Percentiles rank a stretch among this genome's conserved stretches.
Evolutionary conservation across 2,113 vertebrate species (phyloP).

Genomic region (Microtus ochrogaster): DNA sequence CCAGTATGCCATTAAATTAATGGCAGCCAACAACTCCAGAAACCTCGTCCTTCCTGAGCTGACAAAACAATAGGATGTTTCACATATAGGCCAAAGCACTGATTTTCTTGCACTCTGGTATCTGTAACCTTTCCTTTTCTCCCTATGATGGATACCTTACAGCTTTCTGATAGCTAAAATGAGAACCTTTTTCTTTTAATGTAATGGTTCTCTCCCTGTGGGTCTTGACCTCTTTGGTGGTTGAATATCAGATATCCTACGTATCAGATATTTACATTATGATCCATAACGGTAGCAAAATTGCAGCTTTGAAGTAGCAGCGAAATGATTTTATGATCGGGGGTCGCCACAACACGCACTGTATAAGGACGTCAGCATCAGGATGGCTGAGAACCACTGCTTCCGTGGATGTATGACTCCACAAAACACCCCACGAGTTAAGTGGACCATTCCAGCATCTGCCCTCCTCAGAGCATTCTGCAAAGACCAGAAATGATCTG

Average conservation of each 20-base stretch:
- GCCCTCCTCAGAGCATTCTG: neutral
- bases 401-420: neutral
- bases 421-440: neutral
- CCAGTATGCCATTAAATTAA: constrained; percentile 51
- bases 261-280: neutral
- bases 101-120: neutral
- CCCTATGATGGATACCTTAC: neutral
- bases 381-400: neutral
- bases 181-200: neutral
- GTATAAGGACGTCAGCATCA: neutral
- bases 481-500: constrained; percentile 23
- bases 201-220: neutral
- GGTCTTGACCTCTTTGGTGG: neutral
- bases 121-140: neutral
- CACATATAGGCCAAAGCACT: neutral
- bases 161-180: neutral
- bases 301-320: neutral
- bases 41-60: neutral
- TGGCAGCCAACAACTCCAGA: constrained; percentile 22
- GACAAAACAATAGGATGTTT: neutral
- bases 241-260: neutral
- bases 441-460: neutral
- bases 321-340: neutral
- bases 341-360: neutral
- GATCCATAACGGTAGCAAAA: neutral